These are phyloP conservation scores for Eupeodes luniger DNA, from an alignment of 2,888 invertebrate species.

Conservation along the genomic window DNA sequence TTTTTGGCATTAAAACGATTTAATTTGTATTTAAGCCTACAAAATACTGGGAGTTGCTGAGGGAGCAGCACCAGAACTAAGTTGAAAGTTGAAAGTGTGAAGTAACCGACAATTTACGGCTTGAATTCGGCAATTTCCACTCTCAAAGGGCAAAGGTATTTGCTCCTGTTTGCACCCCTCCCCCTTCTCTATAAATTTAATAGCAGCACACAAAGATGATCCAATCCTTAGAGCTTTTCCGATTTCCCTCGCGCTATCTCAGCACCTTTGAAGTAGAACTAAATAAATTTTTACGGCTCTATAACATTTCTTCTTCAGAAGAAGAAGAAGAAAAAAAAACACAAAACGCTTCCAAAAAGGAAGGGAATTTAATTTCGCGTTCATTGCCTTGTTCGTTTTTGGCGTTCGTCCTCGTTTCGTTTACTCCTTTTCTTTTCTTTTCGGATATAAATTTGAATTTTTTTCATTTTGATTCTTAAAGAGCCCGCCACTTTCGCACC, in stretches of 20 bases:
- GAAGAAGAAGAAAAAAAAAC: background rate
- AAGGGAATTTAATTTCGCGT: slow-evolving; percentile 74
- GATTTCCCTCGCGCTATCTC: slow-evolving; percentile 41
- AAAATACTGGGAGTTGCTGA: background rate
- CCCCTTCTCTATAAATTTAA: background rate
- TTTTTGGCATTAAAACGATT: slow-evolving; percentile 70
- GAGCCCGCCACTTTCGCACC: slow-evolving; percentile 1
- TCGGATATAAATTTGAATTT: slow-evolving; percentile 66
- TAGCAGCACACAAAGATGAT: slow-evolving; percentile 51
- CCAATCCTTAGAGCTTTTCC: slow-evolving; percentile 56
- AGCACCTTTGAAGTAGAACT: slow-evolving; percentile 65
- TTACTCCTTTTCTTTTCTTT: slow-evolving; percentile 71
- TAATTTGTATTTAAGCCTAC: slow-evolving; percentile 59
- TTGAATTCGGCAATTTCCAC: slow-evolving; percentile 69
- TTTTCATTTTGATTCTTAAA: slow-evolving; percentile 23
- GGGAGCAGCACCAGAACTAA: background rate
- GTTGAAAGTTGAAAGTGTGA: slow-evolving; percentile 43
- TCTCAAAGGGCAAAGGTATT: slow-evolving; percentile 52
- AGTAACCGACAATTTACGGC: slow-evolving; percentile 65
- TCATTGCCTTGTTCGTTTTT: slow-evolving; percentile 67
- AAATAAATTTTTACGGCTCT: slow-evolving; percentile 69
- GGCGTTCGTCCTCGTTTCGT: slow-evolving; percentile 33
- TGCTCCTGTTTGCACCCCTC: background rate
- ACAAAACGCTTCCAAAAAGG: slow-evolving; percentile 18
- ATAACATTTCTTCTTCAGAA: slow-evolving; percentile 41